phyloP scores from a whole-genome alignment of 2,113 vertebrate species.

The Callipepla squamata region DNA sequence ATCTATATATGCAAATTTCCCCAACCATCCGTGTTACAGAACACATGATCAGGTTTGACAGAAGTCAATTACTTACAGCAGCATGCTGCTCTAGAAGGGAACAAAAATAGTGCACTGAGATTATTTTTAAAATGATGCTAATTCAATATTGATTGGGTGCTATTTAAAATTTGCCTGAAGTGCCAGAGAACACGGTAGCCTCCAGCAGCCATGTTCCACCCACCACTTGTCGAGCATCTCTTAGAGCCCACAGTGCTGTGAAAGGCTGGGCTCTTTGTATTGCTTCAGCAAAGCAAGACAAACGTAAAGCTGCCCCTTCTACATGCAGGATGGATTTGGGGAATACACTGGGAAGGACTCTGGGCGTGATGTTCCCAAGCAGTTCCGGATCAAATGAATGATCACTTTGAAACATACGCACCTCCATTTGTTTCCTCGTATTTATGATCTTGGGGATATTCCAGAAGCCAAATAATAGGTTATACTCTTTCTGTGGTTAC shows the following conservation, averaged over 20 bases:
- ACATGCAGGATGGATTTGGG: background rate
- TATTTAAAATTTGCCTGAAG: background rate
- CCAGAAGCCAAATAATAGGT: background rate
- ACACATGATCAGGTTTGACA: background rate
- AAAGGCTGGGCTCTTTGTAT: background rate
- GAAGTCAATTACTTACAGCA: background rate
- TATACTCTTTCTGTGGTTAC: background rate
- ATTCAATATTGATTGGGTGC: background rate
- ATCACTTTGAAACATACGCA: background rate
- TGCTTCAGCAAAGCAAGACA: background rate
- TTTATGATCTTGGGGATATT: background rate
- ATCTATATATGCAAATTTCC: background rate
- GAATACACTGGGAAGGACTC: background rate
- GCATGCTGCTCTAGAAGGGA: background rate
- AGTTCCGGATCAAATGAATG: background rate
- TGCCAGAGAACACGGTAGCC: background rate
- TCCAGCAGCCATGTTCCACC: background rate
- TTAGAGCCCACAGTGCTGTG: background rate
- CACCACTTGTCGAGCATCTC: background rate
- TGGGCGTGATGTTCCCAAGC: background rate
- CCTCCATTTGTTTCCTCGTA: background rate
- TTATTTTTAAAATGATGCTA: background rate
- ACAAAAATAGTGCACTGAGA: background rate
- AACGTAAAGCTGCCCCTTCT: background rate
- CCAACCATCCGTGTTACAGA: background rate